Percentiles rank a stretch among this genome's conserved stretches.
phyloP scores from a whole-genome alignment of 2,888 invertebrate species.

The Noctua janthe region DNA sequence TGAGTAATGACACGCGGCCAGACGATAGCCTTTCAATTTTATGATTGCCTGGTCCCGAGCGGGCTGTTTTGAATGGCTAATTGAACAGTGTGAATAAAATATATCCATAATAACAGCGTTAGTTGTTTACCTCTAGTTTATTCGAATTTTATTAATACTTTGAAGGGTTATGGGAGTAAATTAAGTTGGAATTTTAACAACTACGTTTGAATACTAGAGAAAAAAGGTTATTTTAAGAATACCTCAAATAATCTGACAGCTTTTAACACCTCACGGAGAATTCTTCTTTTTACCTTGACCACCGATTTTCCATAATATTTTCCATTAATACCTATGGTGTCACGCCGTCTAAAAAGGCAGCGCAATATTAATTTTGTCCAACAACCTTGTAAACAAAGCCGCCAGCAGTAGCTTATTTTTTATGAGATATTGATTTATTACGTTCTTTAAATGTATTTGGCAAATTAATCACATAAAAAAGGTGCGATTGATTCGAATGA shows the following conservation, averaged over 20 bases:
- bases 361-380: constrained; percentile 42
- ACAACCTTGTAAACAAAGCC: constrained; percentile 43
- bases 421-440: constrained; percentile 59
- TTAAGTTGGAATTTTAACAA: constrained; percentile 14
- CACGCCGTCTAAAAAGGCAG: constrained; percentile 24
- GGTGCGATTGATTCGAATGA: constrained; percentile 63
- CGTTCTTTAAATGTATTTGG: constrained; percentile 53
- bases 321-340: constrained; percentile 9
- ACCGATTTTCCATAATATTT: constrained; percentile 13
- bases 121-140: constrained; percentile 52
- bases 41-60: constrained; percentile 65
- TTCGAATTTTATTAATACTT: constrained; percentile 50
- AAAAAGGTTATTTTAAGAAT: background rate
- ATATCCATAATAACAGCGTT: constrained; percentile 35
- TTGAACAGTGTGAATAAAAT: constrained; percentile 62
- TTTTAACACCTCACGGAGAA: background rate
- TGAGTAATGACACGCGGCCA: constrained; percentile 72
- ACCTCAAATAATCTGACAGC: background rate
- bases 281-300: constrained; percentile 32
- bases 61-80: constrained; percentile 55
- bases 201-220: background rate
- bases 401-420: constrained; percentile 57
- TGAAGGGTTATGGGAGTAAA: background rate
- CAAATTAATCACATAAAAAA: constrained; percentile 59
- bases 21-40: constrained; percentile 70